Base-by-base conservation (phyloP, 1,140 invertebrate genomes). In the Hypsibius dujardini region DNA sequence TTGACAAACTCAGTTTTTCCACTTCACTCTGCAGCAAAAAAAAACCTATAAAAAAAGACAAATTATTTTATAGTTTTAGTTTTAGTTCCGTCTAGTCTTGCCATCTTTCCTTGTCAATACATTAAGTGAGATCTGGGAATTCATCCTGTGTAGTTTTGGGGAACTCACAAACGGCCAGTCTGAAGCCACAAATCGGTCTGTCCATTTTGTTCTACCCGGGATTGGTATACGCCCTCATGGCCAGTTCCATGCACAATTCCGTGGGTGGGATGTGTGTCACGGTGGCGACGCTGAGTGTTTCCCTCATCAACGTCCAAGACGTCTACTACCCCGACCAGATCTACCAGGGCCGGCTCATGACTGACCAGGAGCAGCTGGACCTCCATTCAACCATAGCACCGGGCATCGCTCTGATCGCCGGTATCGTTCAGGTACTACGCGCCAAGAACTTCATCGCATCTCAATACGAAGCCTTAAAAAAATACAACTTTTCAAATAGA, bases 191-290 rank as follows among this genome's bases (percentile, higher is more conserved):
- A 3, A 12, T 7, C 40, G 62, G 62, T 42, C 12, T 42, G 12
- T 15, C 12, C 62, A 67, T 67, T 40, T 42, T 67, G 62, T 40
- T 67, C 12, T 67, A 15, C 40, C 62, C 62, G 12, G 62, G 62
- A 12, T 40, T 67, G 62, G 40, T 67, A 12, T 67, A 67, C 40
- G 62, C 62, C 12, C 42, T 67, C 62, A 67, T 67, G 62, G 62
- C 62, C 62, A 15, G 12, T 40, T 67, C 62, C 12, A 12, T 42
- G 62, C 40, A 67, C 62, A 67, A 67, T 40, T 67, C 62, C 40
- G 12, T 67, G 12, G 62, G 62, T 40, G 71, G 62, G 3, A 67
- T 42, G 12, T 15, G 12, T 45, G 45, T 67, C 62, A 42, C 42
- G 12, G 62, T 67, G 12, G 62, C 62, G 3, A 67, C 62, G 12